Conservation (phyloP, 2,797 vertebrate species). For the Eurystomus glaucurus region DNA sequence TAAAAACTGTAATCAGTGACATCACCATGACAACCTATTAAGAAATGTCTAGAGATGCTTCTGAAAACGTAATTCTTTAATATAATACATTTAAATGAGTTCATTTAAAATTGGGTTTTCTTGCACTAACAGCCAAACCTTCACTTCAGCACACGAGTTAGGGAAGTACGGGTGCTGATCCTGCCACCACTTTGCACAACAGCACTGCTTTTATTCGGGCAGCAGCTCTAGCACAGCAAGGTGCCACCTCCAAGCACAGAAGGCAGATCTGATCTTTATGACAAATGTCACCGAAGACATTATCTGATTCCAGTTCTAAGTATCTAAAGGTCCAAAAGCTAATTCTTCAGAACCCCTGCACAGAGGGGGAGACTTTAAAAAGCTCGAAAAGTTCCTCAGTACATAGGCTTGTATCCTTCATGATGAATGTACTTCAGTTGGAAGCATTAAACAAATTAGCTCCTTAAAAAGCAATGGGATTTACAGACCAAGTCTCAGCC, state of each 20-base stretch:
- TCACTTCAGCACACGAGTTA: not conserved
- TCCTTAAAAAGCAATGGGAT: not conserved
- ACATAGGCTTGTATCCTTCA: not conserved
- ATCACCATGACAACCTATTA: conserved; percentile 72
- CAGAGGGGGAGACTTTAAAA: not conserved
- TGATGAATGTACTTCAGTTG: not conserved
- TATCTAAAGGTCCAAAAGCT: not conserved
- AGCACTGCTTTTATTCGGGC: not conserved
- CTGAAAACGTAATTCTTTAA: conserved; percentile 64
- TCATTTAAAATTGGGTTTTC: not conserved
- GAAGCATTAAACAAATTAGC: not conserved
- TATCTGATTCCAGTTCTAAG: not conserved
- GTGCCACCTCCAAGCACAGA: not conserved
- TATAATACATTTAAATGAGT: conserved; percentile 61
- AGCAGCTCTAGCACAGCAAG: not conserved
- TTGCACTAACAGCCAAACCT: not conserved
- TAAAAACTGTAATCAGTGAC: conserved; percentile 60
- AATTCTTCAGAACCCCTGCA: not conserved
- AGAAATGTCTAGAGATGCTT: conserved; percentile 41
- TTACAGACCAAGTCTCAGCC: not conserved
- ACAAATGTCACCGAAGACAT: not conserved
- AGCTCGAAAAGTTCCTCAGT: not conserved
- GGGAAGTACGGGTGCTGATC: not conserved
- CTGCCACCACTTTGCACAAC: not conserved
- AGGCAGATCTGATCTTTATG: not conserved